These are phyloP conservation scores for Cheilosia variabilis DNA, from an alignment of 2,888 invertebrate genomes.

Conservation along the genomic window DNA sequence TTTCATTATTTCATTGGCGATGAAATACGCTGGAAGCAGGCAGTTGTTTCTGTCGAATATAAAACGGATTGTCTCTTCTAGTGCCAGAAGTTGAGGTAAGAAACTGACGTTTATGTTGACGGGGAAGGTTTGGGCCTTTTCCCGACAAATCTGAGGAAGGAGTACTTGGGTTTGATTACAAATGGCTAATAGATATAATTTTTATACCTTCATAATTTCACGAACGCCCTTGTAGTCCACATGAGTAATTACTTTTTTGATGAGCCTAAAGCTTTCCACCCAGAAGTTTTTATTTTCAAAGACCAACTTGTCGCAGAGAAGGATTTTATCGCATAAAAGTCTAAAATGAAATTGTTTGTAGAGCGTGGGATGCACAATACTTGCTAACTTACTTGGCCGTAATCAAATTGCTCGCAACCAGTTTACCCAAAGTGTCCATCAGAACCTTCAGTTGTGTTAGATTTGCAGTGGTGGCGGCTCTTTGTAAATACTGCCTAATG, in stretches of 20 bases:
- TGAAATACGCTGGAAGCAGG: slow-evolving; percentile 96
- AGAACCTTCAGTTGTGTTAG: slow-evolving; percentile 90
- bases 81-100: slow-evolving; percentile 91
- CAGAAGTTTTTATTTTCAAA: slow-evolving; percentile 94
- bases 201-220: slow-evolving; percentile 93
- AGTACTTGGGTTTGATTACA: slow-evolving; percentile 59
- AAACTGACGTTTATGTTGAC: slow-evolving; percentile 91
- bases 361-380: not conserved
- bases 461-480: slow-evolving; percentile 90
- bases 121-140: slow-evolving; percentile 93
- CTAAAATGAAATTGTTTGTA: slow-evolving; percentile 82
- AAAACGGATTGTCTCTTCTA: slow-evolving; percentile 92
- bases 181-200: no score
- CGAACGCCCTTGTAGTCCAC: slow-evolving; percentile 98
- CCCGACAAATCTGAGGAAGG: slow-evolving; percentile 89
- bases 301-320: slow-evolving; percentile 92
- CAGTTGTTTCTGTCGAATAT: slow-evolving; percentile 97
- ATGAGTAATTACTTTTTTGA: slow-evolving; percentile 93
- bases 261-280: slow-evolving; percentile 93
- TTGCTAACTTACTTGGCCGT: slow-evolving; percentile 87
- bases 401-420: slow-evolving; percentile 89
- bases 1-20: slow-evolving; percentile 97
- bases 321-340: slow-evolving; percentile 93
- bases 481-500: slow-evolving; percentile 89
- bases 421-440: slow-evolving; percentile 89